Base-by-base conservation (phyloP, 1,140 invertebrate genomes). In the Holcopasites calliopsidis region DNA sequence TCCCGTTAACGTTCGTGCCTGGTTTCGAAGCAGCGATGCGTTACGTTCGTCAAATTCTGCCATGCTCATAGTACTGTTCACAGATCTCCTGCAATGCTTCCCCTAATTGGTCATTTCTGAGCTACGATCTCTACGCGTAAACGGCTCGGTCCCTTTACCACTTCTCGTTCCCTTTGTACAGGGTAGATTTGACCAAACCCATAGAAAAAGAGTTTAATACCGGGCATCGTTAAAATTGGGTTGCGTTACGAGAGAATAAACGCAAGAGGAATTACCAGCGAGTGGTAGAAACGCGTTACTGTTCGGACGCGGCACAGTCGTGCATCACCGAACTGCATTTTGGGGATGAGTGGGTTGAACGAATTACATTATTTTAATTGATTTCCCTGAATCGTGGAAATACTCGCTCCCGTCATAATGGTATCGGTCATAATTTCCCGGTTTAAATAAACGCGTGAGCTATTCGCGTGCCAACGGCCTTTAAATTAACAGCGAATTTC, bases 291-390 rank as follows among this genome's bases (percentile, higher is more conserved):
- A 64, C 35, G 23, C 35, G 23, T 26, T 47, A 52, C 23, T 10
- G 23, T 47, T 28, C 13, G 2, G 21, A 18, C 4, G n/a, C 3
- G 42, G 31, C 38, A 13, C 38, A 13, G 23, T 13, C 38, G 49
- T 52, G n/a, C n/a, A 66, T 72, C 57, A 16, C 3, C 23, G 28
- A 54, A 61, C 61, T 55, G 44, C 60, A 54, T 71, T 76, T 68
- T 31, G 35, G 40, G 35, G 38, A 1, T 16, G n/a, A 35, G 35
- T 52, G 35, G 21, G 38, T 61, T 6, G 28, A 76, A 71, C 40
- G 69, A 70, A 77, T 73, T 77, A 72, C 57, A 77, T 77, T 73
- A 73, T 73, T 77, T 73, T 77, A 73, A 77, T 77, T 62, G 69
- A 40, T 76, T 76, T 61, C 47, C 16, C 18, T 16, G 35, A 54